phyloP scores from a whole-genome alignment of 2,113 vertebrate genomes.

The Ophiodon elongatus region DNA sequence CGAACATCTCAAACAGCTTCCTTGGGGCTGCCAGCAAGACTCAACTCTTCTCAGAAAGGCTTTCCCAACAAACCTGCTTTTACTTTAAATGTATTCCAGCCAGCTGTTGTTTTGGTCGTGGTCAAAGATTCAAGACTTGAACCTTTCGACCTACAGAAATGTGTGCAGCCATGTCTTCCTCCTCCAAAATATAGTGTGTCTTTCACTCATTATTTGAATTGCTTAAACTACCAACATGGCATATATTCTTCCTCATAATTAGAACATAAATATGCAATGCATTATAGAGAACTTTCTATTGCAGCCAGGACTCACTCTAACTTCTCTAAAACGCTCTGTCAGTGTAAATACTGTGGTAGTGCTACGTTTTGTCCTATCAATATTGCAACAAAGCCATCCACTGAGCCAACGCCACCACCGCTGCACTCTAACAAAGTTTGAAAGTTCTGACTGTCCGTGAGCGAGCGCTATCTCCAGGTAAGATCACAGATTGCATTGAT shows the following conservation, averaged over 20 bases:
- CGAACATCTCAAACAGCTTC: conserved; percentile 11
- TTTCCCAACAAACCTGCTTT: neutral
- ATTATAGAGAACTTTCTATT: neutral
- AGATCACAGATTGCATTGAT: conserved; percentile 52
- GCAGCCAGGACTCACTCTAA: neutral
- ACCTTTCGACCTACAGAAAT: neutral
- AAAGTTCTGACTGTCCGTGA: conserved; percentile 32
- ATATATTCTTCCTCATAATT: neutral
- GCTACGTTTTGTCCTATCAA: conserved; percentile 34
- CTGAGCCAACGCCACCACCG: neutral
- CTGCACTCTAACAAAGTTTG: conserved; percentile 20
- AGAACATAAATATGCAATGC: neutral
- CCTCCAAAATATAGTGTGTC: neutral
- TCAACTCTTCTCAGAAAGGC: neutral
- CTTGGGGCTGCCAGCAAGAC: neutral
- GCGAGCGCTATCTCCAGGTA: conserved; percentile 33
- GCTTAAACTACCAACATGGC: neutral
- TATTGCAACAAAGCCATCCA: conserved; percentile 45
- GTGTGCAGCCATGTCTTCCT: neutral
- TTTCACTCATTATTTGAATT: neutral
- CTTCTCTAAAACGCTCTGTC: neutral
- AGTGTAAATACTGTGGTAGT: neutral
- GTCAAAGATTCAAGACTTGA: neutral
- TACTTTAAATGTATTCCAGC: neutral
- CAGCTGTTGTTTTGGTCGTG: neutral